Conservation (phyloP, 53 echinoderm and acorn worm genomes). For the Mesocentrotus franciscanus region DNA sequence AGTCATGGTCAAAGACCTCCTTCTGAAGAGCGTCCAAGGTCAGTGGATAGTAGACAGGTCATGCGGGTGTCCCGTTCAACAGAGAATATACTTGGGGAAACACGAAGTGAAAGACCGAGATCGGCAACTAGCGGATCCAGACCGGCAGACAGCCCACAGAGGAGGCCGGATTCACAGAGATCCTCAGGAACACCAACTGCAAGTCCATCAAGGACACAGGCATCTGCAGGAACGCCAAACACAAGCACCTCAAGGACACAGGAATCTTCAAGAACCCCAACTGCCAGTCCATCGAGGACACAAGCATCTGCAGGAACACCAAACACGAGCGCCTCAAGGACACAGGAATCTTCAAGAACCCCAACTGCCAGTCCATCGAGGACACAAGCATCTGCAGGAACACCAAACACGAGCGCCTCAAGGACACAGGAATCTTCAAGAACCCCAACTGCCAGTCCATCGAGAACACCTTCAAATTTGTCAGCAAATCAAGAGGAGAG, state of each 20-base stretch:
- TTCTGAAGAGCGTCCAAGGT: conserved; percentile 14
- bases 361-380: neutral
- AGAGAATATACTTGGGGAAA: conserved; percentile 21
- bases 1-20: neutral
- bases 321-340: neutral
- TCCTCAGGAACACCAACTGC: neutral
- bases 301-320: neutral
- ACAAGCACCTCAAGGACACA: neutral
- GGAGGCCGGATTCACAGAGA: conserved; percentile 12
- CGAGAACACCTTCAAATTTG: neutral
- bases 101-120: neutral
- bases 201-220: conserved; percentile 10
- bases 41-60: neutral
- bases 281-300: conserved; percentile 31
- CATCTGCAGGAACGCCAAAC: neutral
- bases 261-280: neutral
- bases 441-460: conserved; percentile 21
- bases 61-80: conserved; percentile 7
- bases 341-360: neutral
- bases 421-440: neutral
- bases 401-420: neutral
- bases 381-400: neutral
- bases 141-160: neutral
- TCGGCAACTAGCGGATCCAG: neutral
- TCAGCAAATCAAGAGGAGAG: neutral